Conservation (phyloP, 37 sponge, comb jelly and placozoan species). For the Theonella swinhoei region DNA sequence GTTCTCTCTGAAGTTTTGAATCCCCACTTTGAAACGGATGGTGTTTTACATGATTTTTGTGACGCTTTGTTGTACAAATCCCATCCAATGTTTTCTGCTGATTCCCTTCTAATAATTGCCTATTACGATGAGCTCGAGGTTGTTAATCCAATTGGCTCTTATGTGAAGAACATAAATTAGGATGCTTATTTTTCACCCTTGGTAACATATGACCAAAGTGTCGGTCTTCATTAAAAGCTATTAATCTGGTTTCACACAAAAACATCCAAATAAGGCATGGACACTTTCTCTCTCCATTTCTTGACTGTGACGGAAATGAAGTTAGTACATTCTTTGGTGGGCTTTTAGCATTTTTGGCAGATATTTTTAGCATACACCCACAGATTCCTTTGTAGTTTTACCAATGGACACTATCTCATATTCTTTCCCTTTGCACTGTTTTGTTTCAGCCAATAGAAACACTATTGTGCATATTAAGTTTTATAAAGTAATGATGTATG, state of each 20-base stretch:
- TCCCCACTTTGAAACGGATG: conserved; percentile 4
- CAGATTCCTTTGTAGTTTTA: neutral
- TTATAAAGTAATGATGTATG: too few species aligned
- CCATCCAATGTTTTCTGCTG: conserved; percentile 50
- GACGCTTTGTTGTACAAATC: conserved; percentile 28
- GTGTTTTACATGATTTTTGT: conserved; percentile 43
- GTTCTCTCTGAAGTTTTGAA: conserved; percentile 24
- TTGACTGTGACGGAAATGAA: conserved; percentile 36
- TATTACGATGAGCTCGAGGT: too few species aligned
- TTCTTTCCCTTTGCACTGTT: too few species aligned
- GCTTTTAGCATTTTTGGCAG: conserved; percentile 65
- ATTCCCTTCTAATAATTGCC: conserved; percentile 58
- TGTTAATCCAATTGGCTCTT: conserved; percentile 51
- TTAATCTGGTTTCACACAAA: conserved; percentile 26
- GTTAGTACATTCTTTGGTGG: too few species aligned
- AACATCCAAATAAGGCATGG: conserved; percentile 34
- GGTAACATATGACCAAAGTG: conserved; percentile 43
- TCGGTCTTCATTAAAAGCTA: conserved; percentile 35
- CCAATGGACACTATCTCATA: too few species aligned
- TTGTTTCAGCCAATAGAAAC: too few species aligned
- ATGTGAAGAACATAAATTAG: conserved; percentile 51
- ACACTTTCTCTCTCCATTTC: conserved; percentile 5
- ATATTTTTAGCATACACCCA: conserved; percentile 16
- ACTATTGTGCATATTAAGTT: too few species aligned
- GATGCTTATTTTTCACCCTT: conserved; percentile 42